A percentile compares a stretch with the other conserved stretches of the same genome.
Conservation (phyloP, 1,140 invertebrate species). For the Palaemon carinicauda region DNA sequence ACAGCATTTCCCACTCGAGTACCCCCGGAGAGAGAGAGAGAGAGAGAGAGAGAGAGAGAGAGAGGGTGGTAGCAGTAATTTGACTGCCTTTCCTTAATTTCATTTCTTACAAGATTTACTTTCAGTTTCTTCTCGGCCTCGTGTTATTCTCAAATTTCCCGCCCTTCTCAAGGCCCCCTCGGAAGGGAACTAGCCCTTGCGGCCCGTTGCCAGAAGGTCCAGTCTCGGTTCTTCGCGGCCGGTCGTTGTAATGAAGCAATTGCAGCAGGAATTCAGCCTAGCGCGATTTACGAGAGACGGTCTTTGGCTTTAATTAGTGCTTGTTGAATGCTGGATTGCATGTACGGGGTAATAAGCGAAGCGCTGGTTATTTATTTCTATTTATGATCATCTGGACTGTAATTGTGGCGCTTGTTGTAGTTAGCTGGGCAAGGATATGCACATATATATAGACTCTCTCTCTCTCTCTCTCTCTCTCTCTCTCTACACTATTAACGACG, state of each 20-base stretch:
- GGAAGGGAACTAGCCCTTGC: neutral
- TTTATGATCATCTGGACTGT: constrained; percentile 2
- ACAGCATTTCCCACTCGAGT: neutral
- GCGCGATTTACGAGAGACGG: constrained; percentile 39
- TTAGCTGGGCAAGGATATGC: neutral
- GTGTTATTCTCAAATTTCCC: constrained; percentile 38
- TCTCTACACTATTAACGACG: no score
- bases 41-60: neutral
- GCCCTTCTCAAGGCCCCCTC: neutral
- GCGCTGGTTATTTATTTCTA: constrained; percentile 33
- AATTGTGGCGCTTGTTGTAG: neutral
- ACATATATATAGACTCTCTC: neutral
- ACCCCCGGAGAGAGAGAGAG: neutral
- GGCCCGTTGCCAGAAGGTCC: neutral
- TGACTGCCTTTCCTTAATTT: constrained; percentile 13
- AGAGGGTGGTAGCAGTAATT: neutral
- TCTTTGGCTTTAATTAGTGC: constrained; percentile 49
- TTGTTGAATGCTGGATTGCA: constrained; percentile 50
- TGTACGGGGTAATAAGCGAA: constrained; percentile 35
- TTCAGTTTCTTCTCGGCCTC: constrained; percentile 14
- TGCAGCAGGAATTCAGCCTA: constrained; percentile 39
- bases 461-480: neutral
- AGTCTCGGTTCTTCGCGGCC: neutral
- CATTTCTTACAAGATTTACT: constrained; percentile 17
- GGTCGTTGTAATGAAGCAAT: constrained; percentile 42